Base-by-base conservation (phyloP, 2,113 vertebrate species). In the Cygnus atratus region DNA sequence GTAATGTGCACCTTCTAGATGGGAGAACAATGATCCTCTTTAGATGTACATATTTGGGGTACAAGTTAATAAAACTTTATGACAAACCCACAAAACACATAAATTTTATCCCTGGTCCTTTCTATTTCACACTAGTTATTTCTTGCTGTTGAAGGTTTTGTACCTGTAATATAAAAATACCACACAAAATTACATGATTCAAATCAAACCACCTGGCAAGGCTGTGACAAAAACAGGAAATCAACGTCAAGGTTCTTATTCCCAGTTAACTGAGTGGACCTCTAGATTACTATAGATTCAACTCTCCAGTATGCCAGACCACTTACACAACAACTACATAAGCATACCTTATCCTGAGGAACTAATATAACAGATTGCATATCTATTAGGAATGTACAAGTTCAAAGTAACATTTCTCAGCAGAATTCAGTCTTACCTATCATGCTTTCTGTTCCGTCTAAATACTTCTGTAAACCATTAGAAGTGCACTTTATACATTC, bases 51-150 rank as follows among this genome's bases (percentile, higher is more conserved):
- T 21, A 76, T 77, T 77, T 57, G 16, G 9, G 9, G 1, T 57
- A 68, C 25, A 35, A 1, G 15, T 31, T 1, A 52, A 63, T 74
- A 72, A 92, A 35, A 0, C 0, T 24, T 9, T 6, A 44, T 48
- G 33, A 72, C 2, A 63, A 76, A 65, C 17, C 28, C 4, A 57
- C 6, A 50, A 81, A 28, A 57, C 21, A 10, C 3, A 4, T 57
- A 11, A 54, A 80, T 20, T 3, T 44, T 13, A 31, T 68, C 48
- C 72, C n/a, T 31, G 29, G 3, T 72, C 33, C 31, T 84, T 79
- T 12, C 48, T 54, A 39, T 79, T 67, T 17, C 41, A 91, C 4
- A 44, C 9, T n/a, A 78, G 55, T 65, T 72, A 28, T 67, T 67
- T 72, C n/a, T 66, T 72, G 5, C 26, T 75, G 41, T 4, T 83